Percentiles rank a stretch among this genome's conserved stretches.
phyloP scores from a whole-genome alignment of 2,888 invertebrate species.

The Trichogramma evanescens region DNA sequence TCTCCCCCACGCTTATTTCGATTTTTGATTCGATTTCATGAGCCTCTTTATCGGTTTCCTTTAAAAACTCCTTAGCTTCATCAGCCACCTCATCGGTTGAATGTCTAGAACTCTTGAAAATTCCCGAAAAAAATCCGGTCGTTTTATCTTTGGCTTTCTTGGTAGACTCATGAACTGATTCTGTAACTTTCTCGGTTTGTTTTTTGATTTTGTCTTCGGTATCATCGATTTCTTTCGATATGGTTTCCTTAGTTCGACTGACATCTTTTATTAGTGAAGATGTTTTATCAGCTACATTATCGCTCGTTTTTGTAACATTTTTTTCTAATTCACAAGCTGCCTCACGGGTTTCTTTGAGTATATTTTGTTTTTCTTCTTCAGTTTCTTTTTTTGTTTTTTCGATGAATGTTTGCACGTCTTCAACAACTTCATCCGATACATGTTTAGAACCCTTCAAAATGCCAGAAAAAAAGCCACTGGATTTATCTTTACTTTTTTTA shows the following conservation, averaged over 20 bases:
- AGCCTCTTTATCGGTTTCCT: constrained; percentile 24
- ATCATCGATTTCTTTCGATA: too few species aligned
- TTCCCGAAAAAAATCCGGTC: constrained; percentile 13
- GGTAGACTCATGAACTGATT: too few species aligned
- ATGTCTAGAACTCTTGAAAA: constrained; percentile 14
- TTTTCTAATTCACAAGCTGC: constrained; percentile 34
- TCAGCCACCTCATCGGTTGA: constrained; percentile 22
- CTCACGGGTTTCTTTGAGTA: constrained; percentile 19
- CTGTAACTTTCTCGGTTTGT: too few species aligned
- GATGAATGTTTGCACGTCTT: constrained; percentile 38
- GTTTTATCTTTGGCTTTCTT: neutral
- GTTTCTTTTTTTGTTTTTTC: constrained; percentile 29
- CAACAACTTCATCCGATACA: constrained; percentile 9
- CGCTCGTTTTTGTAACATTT: constrained; percentile 46
- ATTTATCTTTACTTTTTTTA: constrained; percentile 15
- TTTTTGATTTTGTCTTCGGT: too few species aligned
- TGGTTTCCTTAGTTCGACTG: too few species aligned
- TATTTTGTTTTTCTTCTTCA: constrained; percentile 15
- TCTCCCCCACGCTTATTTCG: neutral
- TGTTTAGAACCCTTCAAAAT: constrained; percentile 20
- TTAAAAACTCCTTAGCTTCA: constrained; percentile 16
- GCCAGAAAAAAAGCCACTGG: constrained; percentile 14
- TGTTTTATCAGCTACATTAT: neutral
- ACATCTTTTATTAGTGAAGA: too few species aligned
- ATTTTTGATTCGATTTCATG: neutral